Evolutionary conservation across 30 jellyfish, hydroid and myxozoan species (phyloP).

Genomic region (Hydractinia symbiolongicarpus): DNA sequence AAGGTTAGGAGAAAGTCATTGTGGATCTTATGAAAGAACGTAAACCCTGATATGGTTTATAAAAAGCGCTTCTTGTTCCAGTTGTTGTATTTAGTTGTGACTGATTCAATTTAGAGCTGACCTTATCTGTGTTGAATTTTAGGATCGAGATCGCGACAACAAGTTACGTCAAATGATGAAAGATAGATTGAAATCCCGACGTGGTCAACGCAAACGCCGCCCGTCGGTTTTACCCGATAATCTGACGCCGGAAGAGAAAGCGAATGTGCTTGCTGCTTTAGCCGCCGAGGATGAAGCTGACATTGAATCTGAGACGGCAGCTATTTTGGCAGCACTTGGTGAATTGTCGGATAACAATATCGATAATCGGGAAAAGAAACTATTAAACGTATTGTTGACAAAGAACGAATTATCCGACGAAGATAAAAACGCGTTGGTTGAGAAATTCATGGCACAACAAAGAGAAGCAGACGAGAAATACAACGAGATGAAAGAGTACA

Average conservation of each 20-base stretch:
- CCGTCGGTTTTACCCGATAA: conserved; percentile 42
- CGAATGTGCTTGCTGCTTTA: conserved; percentile 43
- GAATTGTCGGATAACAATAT: conserved; percentile 19
- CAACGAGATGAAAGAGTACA: conserved; percentile 51
- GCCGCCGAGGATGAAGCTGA: conserved; percentile 68
- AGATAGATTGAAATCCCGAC: conserved; percentile 50
- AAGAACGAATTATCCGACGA: conserved; percentile 54
- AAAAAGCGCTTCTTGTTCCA: too few relatives aligned
- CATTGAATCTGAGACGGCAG: conserved; percentile 31
- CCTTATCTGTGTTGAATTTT: not conserved
- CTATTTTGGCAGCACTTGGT: conserved; percentile 46
- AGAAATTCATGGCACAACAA: conserved; percentile 46
- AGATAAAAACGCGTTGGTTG: conserved; percentile 45
- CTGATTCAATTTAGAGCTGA: not conserved
- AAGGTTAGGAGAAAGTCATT: too few relatives aligned
- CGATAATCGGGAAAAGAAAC: conserved; percentile 23
- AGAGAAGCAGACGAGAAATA: conserved; percentile 47
- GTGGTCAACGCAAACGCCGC: conserved; percentile 46
- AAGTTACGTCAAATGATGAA: conserved; percentile 38
- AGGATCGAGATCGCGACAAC: conserved; percentile 6
- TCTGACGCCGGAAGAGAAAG: conserved; percentile 52
- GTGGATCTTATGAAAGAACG: too few relatives aligned
- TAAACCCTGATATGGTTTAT: too few relatives aligned
- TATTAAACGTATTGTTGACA: conserved; percentile 17
- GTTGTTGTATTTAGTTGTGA: not conserved